phyloP scores from a whole-genome alignment of 2,113 vertebrate genomes.

The Gymnorhina tibicen region DNA sequence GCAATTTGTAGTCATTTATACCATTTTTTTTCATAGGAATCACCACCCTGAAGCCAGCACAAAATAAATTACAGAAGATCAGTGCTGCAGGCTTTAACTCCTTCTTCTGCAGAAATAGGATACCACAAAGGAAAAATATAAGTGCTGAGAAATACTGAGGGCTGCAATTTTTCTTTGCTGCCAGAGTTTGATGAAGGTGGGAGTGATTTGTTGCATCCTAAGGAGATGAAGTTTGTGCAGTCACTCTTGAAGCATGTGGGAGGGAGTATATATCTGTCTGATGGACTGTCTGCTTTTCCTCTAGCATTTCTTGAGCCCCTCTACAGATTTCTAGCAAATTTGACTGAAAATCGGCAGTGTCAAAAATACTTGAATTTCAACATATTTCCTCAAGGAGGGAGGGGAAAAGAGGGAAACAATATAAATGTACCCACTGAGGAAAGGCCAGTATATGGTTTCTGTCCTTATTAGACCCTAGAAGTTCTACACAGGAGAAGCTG shows the following conservation, averaged over 20 bases:
- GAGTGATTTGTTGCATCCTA: background rate
- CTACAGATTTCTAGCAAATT: background rate
- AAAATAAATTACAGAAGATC: background rate
- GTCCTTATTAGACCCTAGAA: background rate
- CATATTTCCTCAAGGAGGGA: background rate
- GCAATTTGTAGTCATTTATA: background rate
- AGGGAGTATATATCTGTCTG: background rate
- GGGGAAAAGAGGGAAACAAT: background rate
- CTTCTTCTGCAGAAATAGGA: background rate
- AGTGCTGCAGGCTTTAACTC: background rate
- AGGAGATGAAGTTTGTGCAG: background rate
- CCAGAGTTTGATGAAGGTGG: background rate
- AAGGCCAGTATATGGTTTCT: background rate
- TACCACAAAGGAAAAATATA: background rate
- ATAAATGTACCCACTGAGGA: background rate
- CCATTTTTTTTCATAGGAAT: accelerated
- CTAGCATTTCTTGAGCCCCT: background rate
- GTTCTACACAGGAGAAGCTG: background rate
- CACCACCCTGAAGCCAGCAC: background rate
- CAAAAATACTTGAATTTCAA: background rate
- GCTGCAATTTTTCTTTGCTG: background rate
- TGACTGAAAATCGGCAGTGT: background rate
- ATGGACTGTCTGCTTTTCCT: background rate
- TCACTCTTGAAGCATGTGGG: background rate
- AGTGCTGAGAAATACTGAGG: background rate